These are phyloP conservation scores for Colostygia pectinataria DNA, from an alignment of 2,888 invertebrate species.

Conservation along the genomic window DNA sequence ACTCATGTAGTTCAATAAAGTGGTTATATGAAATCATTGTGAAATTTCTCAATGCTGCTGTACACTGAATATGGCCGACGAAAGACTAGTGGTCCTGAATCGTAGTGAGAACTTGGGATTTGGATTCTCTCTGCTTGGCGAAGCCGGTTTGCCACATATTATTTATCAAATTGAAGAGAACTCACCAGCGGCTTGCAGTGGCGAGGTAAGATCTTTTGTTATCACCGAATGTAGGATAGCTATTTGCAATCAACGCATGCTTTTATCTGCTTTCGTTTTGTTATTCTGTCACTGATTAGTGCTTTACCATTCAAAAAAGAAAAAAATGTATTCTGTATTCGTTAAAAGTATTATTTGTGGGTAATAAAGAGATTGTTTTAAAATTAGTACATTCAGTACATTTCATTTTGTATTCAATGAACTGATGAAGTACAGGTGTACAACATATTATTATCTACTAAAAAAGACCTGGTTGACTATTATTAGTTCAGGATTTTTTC, in stretches of 20 bases:
- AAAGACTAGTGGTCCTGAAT: slow-evolving; percentile 93
- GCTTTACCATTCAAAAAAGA: too few relatives aligned
- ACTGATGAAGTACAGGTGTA: too few relatives aligned
- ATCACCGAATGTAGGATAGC: neutral
- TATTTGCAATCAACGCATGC: slow-evolving; percentile 8
- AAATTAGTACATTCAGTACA: too few relatives aligned
- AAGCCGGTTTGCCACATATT: slow-evolving; percentile 95
- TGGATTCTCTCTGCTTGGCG: slow-evolving; percentile 95
- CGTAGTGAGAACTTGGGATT: slow-evolving; percentile 94
- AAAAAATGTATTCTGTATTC: too few relatives aligned
- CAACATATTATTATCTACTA: too few relatives aligned
- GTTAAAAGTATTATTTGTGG: too few relatives aligned
- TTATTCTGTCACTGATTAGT: slow-evolving; percentile 9
- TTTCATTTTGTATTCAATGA: too few relatives aligned
- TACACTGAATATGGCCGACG: slow-evolving; percentile 91
- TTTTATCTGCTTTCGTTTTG: slow-evolving; percentile 36
- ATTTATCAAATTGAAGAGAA: slow-evolving; percentile 96
- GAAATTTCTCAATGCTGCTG: slow-evolving; percentile 77
- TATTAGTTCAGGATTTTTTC: too few relatives aligned
- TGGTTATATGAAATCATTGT: slow-evolving; percentile 66
- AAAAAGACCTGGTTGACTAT: too few relatives aligned
- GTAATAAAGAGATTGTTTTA: too few relatives aligned
- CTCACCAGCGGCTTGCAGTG: slow-evolving; percentile 95
- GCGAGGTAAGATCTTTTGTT: slow-evolving; percentile 85
- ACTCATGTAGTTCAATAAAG: slow-evolving; percentile 56